These are phyloP conservation scores for Tigriopus californicus DNA, from an alignment of 2,888 invertebrate genomes.

Conservation along the genomic window DNA sequence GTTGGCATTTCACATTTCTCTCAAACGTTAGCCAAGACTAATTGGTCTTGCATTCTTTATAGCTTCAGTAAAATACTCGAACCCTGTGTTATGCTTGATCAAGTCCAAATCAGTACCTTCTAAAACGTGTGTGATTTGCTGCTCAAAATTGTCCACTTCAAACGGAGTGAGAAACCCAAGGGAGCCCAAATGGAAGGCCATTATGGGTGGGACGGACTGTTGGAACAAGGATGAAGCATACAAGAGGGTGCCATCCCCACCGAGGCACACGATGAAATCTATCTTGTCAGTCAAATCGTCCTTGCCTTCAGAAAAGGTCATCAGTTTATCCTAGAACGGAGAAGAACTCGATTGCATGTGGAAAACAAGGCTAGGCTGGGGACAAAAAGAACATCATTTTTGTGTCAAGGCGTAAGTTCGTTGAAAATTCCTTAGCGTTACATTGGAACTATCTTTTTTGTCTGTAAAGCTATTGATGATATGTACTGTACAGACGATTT, in stretches of 20 bases:
- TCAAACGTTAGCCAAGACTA: no score
- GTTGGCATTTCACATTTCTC: no score
- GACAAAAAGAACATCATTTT: no score
- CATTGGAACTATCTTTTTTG: no score
- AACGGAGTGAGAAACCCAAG: constrained; percentile 90
- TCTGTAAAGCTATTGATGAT: no score
- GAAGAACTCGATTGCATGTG: constrained; percentile 24
- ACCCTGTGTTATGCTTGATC: no score
- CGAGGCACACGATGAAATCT: constrained; percentile 87
- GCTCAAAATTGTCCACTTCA: constrained; percentile 80
- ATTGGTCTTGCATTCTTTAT: no score
- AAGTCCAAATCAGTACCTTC: constrained; percentile 42
- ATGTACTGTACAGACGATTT: no score
- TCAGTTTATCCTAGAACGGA: constrained; percentile 54
- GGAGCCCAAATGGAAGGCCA: constrained; percentile 94
- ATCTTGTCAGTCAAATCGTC: constrained; percentile 90
- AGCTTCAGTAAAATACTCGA: no score
- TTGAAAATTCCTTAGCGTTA: no score
- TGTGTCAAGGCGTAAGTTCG: no score
- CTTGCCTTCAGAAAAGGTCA: constrained; percentile 65
- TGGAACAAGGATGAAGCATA: constrained; percentile 84
- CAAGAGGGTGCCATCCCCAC: constrained; percentile 87
- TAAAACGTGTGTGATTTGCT: constrained; percentile 78
- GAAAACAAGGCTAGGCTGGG: no score
- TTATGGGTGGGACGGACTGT: constrained; percentile 88